Evolutionary conservation across 1,140 invertebrate genomes (phyloP), one percentile per base, ranked within the genome.

Genomic region (Potamilus streckersoni): DNA sequence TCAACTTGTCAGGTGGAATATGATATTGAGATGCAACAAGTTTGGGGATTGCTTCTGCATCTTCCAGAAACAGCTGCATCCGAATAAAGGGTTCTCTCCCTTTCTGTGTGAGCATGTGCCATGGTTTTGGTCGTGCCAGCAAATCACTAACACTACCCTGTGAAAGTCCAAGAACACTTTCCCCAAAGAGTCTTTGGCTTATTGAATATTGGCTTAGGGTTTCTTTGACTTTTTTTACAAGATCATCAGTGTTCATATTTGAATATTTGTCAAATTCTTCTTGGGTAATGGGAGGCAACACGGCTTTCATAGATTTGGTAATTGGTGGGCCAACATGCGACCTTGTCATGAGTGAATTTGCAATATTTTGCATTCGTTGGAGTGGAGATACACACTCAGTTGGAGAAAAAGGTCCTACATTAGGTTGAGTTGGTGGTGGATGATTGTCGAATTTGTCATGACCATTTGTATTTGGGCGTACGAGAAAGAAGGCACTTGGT

Each of bases 81-180:
- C 97, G 92, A 73, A 99, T 98, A 91, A 99, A 99, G 0, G 98
- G 98, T 89, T 99, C 97, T 27, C 98, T 91, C 0, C 97, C 97
- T 90, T 99, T 99, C 88, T 99, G 98, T 77, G 97, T 98, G 6
- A 99, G 92, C 97, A 99, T 99, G 87, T 98, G 96, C 98, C 98
- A 99, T 0, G 97, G 97, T 86, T 99, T 99, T 1, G 98, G 98
- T 88, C 99, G 97, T 69, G 97, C 98, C 0, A 99, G 91, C n/a
- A 99, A 90, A 90, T 99, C 98, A 86, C 96, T 98, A 0, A 99
- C 97, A 4, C 97, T 98, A 4, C 88, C 89, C 73, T 91, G 91
- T 0, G 97, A 99, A 63, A 99, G 91, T 0, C 98, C 98, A 63
- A 99, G 91, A 17, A 99, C 97, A 3, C 95, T 97, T 89, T 99